Percentiles rank a stretch among this genome's conserved stretches.
Evolutionary conservation across 2,888 invertebrate species (phyloP).

Genomic region (Phragmatobia fuliginosa): DNA sequence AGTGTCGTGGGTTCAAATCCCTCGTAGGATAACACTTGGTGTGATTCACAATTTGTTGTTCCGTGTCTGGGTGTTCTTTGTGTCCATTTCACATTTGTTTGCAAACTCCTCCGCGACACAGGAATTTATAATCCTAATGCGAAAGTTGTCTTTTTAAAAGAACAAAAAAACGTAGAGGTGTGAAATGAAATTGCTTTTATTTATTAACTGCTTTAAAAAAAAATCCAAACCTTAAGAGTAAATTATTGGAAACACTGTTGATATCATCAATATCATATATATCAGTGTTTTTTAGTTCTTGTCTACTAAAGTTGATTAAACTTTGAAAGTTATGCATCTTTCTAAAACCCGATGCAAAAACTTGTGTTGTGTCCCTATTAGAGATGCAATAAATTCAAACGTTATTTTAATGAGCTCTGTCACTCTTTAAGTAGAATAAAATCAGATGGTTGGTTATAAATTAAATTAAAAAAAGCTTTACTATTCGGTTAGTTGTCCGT

Average conservation of each 20-base stretch:
- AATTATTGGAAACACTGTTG: not conserved
- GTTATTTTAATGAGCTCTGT: constrained; percentile 18
- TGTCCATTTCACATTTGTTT: no score
- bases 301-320: constrained; percentile 5
- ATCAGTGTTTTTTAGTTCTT: not conserved
- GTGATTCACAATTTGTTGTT: no score
- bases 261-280: not conserved
- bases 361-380: constrained; percentile 18
- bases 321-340: constrained; percentile 14
- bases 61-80: no score
- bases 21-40: no score
- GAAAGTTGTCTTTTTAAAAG: no score
- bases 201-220: not conserved
- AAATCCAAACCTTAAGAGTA: not conserved
- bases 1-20: no score
- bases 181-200: no score
- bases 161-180: no score
- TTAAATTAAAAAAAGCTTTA: constrained; percentile 22
- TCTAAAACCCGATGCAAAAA: constrained; percentile 6
- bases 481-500: constrained; percentile 4
- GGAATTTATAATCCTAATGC: no score
- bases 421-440: constrained; percentile 17
- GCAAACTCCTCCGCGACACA: no score
- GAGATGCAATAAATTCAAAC: constrained; percentile 22
- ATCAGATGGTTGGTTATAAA: constrained; percentile 19